These are phyloP conservation scores for Poeciliopsis turneri DNA, from an alignment of 2,797 vertebrate genomes.

Conservation along the genomic window DNA sequence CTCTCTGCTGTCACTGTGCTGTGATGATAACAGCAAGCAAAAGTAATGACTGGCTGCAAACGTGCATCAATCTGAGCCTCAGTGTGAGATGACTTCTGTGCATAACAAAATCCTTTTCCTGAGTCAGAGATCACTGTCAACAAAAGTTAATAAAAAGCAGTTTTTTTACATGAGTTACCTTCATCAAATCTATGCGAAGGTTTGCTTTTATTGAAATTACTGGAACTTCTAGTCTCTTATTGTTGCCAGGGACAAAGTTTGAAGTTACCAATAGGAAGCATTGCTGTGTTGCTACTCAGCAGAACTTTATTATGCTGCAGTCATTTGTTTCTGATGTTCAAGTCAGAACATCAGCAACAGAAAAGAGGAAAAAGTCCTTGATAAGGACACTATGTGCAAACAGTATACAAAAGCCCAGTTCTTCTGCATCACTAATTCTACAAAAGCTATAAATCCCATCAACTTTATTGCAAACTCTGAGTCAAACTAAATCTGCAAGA, in stretches of 20 bases:
- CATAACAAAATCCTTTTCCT: slow-evolving; percentile 28
- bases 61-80: slow-evolving; percentile 46
- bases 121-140: slow-evolving; percentile 7
- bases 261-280: background rate
- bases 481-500: background rate
- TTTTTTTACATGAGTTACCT: slow-evolving; percentile 15
- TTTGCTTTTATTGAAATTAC: slow-evolving; percentile 19
- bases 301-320: slow-evolving; percentile 3
- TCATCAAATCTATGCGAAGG: background rate
- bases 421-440: background rate
- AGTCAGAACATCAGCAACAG: background rate
- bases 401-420: background rate
- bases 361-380: background rate
- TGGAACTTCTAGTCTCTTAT: slow-evolving; percentile 9
- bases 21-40: slow-evolving; percentile 59
- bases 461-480: background rate
- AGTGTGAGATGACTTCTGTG: slow-evolving; percentile 34
- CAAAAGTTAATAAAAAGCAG: slow-evolving; percentile 15
- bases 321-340: slow-evolving; percentile 13
- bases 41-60: slow-evolving; percentile 54
- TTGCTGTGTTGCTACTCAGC: background rate
- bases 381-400: background rate
- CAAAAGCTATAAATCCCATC: background rate
- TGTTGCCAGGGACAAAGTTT: slow-evolving; percentile 20
- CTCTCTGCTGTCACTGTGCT: slow-evolving; percentile 42